phyloP scores from a whole-genome alignment of 1,140 invertebrate genomes.

The Cherax destructor region DNA sequence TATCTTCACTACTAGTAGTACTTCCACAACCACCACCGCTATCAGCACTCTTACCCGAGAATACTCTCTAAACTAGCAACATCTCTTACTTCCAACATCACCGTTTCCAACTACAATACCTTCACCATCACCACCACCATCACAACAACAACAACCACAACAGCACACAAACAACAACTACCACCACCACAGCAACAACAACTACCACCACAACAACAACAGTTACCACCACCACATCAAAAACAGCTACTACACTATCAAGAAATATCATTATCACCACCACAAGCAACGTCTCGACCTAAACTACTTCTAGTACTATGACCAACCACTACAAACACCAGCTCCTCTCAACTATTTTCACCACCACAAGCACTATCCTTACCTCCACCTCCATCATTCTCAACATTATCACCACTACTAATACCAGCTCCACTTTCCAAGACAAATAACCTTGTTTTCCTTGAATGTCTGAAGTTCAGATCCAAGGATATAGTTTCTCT shows the following conservation, averaged over 20 bases:
- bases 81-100: too few relatives aligned
- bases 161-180: too few relatives aligned
- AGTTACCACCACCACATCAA: not conserved
- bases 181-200: too few relatives aligned
- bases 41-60: too few relatives aligned
- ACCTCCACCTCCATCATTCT: not conserved
- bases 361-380: not conserved
- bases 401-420: not conserved
- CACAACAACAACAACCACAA: too few relatives aligned
- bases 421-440: not conserved
- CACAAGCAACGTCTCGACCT: not conserved
- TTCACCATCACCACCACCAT: too few relatives aligned
- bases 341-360: not conserved
- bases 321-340: not conserved
- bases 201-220: too few relatives aligned
- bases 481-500: not conserved
- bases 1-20: too few relatives aligned
- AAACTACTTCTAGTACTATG: not conserved
- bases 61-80: too few relatives aligned
- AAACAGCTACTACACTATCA: not conserved
- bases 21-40: too few relatives aligned
- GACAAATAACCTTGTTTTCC: slow-evolving; percentile 1
- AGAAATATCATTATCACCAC: not conserved
- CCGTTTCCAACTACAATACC: too few relatives aligned
- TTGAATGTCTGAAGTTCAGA: not conserved